phyloP scores from a whole-genome alignment of 2,113 vertebrate genomes.

The Notothenia rossii region DNA sequence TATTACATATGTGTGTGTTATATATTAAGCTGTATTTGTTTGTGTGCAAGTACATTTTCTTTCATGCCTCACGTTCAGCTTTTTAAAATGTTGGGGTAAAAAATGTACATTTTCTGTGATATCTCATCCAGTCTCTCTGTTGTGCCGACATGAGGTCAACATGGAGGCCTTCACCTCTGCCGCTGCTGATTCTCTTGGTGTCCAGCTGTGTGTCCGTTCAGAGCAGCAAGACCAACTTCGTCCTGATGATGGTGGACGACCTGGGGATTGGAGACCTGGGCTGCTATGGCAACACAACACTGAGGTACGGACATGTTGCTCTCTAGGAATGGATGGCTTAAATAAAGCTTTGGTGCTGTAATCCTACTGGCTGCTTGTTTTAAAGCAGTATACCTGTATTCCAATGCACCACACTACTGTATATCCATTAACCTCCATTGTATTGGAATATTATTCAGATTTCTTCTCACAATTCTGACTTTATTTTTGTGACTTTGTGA shows the following conservation, averaged over 20 bases:
- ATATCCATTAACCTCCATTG: too few relatives aligned
- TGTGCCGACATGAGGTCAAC: slow-evolving; percentile 77
- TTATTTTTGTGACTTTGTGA: not conserved
- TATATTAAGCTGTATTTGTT: too few relatives aligned
- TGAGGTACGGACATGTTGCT: slow-evolving; percentile 83
- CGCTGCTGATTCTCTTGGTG: slow-evolving; percentile 41
- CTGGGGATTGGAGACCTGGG: slow-evolving; percentile 92
- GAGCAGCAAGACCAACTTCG: slow-evolving; percentile 80
- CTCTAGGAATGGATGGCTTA: not conserved
- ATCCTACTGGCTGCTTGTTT: not conserved
- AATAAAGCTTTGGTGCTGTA: not conserved
- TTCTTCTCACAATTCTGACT: not conserved
- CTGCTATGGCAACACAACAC: slow-evolving; percentile 90
- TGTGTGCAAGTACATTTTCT: too few relatives aligned
- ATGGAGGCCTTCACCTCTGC: slow-evolving; percentile 44
- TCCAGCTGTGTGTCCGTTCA: slow-evolving; percentile 12
- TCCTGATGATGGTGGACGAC: slow-evolving; percentile 92
- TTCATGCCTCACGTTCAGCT: too few relatives aligned
- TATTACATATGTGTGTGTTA: too few relatives aligned
- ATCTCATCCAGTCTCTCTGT: not conserved
- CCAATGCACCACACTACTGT: too few relatives aligned
- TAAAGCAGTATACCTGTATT: not conserved
- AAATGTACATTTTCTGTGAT: not conserved
- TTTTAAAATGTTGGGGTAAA: too few relatives aligned
- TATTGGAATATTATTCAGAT: too few relatives aligned